Percentiles rank a stretch among this genome's conserved stretches.
Evolutionary conservation across 2,888 invertebrate genomes (phyloP).

Genomic region (Limnephilus auricula): DNA sequence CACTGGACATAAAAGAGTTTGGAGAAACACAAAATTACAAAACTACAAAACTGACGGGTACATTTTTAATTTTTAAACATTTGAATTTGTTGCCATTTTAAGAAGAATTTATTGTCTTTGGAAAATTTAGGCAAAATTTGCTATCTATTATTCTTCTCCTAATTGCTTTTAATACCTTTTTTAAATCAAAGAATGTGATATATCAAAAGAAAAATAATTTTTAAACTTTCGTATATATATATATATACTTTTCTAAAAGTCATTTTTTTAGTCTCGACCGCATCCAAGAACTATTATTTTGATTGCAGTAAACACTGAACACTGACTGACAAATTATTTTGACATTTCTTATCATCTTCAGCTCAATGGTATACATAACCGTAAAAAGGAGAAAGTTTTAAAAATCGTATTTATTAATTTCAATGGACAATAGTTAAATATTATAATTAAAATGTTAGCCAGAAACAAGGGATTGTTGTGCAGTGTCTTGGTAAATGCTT

Average conservation of each 20-base stretch:
- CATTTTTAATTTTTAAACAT: background rate
- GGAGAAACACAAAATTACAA: background rate
- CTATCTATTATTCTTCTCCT: background rate
- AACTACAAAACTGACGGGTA: background rate
- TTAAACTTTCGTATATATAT: background rate
- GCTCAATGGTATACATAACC: background rate
- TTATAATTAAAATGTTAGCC: slow-evolving; percentile 11
- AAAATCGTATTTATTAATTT: background rate
- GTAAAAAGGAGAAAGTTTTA: slow-evolving; percentile 34
- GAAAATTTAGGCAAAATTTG: background rate
- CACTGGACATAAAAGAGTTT: background rate
- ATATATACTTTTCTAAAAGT: no score
- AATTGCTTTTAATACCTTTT: background rate
- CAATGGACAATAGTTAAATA: background rate
- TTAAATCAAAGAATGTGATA: background rate
- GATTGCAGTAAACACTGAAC: background rate
- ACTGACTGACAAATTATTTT: background rate
- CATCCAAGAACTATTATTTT: background rate
- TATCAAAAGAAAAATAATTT: background rate
- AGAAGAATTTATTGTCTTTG: background rate
- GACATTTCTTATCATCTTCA: background rate
- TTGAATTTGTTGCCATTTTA: slow-evolving; percentile 18
- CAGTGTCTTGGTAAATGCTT: slow-evolving; percentile 22
- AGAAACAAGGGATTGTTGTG: slow-evolving; percentile 17
- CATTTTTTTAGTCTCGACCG: background rate